Evolutionary conservation across 2,888 invertebrate species (phyloP), one percentile per base, ranked within the genome.

Genomic region (Mechanitis mazaeus): DNA sequence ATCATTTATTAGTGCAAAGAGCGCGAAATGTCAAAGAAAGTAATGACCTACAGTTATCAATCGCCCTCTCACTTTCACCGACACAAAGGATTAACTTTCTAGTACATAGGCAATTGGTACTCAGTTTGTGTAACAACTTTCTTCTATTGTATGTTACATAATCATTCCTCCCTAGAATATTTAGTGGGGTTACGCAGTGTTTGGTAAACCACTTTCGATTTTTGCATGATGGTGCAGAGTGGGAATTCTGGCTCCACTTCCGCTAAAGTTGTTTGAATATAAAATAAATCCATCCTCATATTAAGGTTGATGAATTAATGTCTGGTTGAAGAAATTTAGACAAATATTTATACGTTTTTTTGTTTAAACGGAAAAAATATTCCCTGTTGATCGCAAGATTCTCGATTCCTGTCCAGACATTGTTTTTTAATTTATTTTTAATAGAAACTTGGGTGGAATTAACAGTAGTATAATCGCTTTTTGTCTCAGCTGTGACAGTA

Each of bases 71-170:
- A 79, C 86, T 85, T 87, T 84, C 84, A 76, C 84, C 54, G 64
- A 65, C 70, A 83, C 84, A 84, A 87, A 87, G 85, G 85, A 87
- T 77, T 73, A 58, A 69, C 85, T 86, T 86, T 87, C 85, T 81
- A 81, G 68, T 69, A 73, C 69, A 68, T 69, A 65, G 68, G 68
- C 69, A 67, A 67, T 64, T 79, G 20, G 20, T 82, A 72, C 71
- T 67, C 71, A 67, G 69, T 69, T 72, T 67, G 66, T 58, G 61
- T 58, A 42, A 53, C 53, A 56, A 66, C 72, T 76, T 72, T 74
- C 71, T 65, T 69, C 73, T 65, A 72, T 75, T 76, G 74, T 75
- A 53, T 54, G 47, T 56, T 59, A 59, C 59, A 4, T 61, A 55
- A 63, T 57, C 55, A 64, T 45, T 56, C 55, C 61, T 64, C 60